These are phyloP conservation scores for Agrochola litura DNA, from an alignment of 2,888 invertebrate species.

Conservation along the genomic window DNA sequence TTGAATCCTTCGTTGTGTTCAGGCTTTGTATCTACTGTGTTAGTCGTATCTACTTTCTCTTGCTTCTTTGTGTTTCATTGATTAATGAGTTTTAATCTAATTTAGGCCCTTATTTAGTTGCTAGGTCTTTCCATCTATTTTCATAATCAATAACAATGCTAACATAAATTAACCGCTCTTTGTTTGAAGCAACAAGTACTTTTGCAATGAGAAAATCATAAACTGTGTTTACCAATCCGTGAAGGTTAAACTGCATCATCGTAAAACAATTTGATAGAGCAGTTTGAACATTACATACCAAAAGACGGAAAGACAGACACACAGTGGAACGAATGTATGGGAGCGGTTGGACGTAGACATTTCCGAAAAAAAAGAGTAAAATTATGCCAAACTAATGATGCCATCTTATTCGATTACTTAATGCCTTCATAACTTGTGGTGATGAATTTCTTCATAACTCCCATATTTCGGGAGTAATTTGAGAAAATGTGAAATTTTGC, in stretches of 20 bases:
- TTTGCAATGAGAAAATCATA: constrained; percentile 2
- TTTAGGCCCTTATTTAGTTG: constrained; percentile 9
- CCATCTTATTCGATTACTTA: no score
- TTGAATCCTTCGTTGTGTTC: constrained; percentile 58
- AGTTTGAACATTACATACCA: neutral
- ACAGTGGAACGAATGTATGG: no score
- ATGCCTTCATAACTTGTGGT: no score
- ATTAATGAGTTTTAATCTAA: constrained; percentile 36
- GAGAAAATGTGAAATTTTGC: no score
- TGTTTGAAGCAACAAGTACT: neutral
- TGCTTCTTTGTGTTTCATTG: constrained; percentile 41
- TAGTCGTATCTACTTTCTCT: constrained; percentile 39
- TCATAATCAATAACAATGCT: neutral
- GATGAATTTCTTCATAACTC: no score
- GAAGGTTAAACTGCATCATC: constrained; percentile 16
- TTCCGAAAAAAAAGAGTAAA: no score
- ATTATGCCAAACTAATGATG: no score
- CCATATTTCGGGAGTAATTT: no score
- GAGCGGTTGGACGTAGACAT: no score
- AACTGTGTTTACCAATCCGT: constrained; percentile 9
- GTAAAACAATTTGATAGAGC: constrained; percentile 12
- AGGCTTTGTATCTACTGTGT: constrained; percentile 41
- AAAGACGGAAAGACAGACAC: neutral
- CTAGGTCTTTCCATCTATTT: neutral
- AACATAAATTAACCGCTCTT: neutral